These are phyloP conservation scores for Perdita meconis DNA, from an alignment of 2,888 invertebrate genomes.

Conservation along the genomic window DNA sequence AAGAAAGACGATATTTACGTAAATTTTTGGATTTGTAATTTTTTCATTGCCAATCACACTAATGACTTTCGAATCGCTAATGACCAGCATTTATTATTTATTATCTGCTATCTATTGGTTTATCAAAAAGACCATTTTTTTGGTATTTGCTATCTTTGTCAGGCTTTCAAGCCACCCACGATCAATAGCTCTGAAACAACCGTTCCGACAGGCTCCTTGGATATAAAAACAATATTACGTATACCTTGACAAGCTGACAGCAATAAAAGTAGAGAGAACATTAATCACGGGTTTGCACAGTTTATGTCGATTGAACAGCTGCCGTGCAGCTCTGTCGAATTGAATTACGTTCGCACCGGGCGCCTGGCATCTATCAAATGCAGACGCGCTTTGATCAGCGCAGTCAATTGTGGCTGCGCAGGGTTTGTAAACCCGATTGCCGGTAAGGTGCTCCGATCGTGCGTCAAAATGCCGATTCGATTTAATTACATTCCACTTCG, in stretches of 20 bases:
- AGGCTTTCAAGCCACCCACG: too few relatives aligned
- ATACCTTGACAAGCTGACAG: slow-evolving; percentile 43
- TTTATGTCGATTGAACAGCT: slow-evolving; percentile 49
- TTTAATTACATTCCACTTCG: slow-evolving; percentile 37
- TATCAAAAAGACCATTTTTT: too few relatives aligned
- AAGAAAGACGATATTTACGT: too few relatives aligned
- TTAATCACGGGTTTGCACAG: slow-evolving; percentile 53
- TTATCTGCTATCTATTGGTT: too few relatives aligned
- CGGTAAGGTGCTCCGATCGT: slow-evolving; percentile 38
- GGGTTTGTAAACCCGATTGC: slow-evolving; percentile 54
- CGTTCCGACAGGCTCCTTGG: slow-evolving; percentile 32
- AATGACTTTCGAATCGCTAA: too few relatives aligned
- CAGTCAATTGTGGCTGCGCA: slow-evolving; percentile 54
- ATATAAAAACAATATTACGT: slow-evolving; percentile 55
- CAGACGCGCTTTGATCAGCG: slow-evolving; percentile 63
- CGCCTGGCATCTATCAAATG: slow-evolving; percentile 59
- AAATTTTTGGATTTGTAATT: too few relatives aligned
- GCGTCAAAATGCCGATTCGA: slow-evolving; percentile 19
- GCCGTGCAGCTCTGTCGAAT: slow-evolving; percentile 44
- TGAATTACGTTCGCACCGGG: slow-evolving; percentile 50
- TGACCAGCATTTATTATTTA: too few relatives aligned
- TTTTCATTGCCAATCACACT: too few relatives aligned
- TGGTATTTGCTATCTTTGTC: too few relatives aligned
- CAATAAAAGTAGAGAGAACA: slow-evolving; percentile 45
- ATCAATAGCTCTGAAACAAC: too few relatives aligned